A percentile compares a stretch with the other conserved stretches of the same genome.
phyloP scores from a whole-genome alignment of 2,797 vertebrate species.

The Urocyon cinereoargenteus region DNA sequence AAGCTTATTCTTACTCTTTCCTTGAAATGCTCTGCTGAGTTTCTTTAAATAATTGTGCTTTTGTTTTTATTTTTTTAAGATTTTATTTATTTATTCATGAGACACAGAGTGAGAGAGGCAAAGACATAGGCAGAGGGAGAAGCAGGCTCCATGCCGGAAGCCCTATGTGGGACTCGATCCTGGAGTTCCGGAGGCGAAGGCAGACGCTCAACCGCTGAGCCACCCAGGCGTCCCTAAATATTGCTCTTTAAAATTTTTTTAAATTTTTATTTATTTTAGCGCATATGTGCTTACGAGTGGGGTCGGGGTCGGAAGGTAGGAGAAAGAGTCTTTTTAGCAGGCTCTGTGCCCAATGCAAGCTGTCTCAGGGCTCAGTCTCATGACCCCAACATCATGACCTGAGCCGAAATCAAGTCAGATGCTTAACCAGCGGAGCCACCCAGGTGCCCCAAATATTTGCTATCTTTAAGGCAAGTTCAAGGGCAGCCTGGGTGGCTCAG shows the following conservation, averaged over 20 bases:
- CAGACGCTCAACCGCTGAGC: too few species aligned
- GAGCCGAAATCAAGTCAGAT: background rate
- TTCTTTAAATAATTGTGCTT: background rate
- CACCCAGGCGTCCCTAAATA: too few species aligned
- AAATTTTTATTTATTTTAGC: background rate
- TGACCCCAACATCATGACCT: background rate
- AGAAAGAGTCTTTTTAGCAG: background rate
- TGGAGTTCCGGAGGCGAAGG: too few species aligned
- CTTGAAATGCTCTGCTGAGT: background rate
- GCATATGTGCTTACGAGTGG: background rate
- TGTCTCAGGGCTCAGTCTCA: background rate
- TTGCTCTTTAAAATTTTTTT: background rate
- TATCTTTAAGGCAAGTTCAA: background rate
- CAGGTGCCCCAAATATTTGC: background rate
- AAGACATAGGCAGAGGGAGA: too few species aligned
- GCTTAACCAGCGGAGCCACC: background rate
- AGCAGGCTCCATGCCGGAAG: too few species aligned
- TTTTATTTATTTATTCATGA: background rate
- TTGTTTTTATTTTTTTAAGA: background rate
- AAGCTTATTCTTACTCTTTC: background rate
- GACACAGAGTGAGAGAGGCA: background rate
- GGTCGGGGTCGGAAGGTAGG: background rate
- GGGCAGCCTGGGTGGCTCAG: too few species aligned
- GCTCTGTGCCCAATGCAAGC: background rate
- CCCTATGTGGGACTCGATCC: too few species aligned